Conservation (phyloP, 2,113 vertebrate species). For the Cynoglossus semilaevis region DNA sequence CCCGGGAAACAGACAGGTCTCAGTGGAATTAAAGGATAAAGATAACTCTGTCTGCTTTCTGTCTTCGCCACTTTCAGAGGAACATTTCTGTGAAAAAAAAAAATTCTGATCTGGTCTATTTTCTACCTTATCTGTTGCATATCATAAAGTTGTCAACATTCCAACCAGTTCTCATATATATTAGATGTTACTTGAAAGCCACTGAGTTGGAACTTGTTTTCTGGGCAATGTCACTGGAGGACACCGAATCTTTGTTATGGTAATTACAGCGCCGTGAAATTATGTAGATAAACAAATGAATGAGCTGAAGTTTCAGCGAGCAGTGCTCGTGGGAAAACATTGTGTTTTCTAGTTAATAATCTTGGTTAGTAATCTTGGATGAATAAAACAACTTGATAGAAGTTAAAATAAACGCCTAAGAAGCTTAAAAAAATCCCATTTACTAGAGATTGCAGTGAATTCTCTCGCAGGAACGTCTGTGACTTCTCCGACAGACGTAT, state of each 20-base stretch:
- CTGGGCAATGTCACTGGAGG: constrained; percentile 59
- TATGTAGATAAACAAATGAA: constrained; percentile 67
- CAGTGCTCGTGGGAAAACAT: constrained; percentile 36
- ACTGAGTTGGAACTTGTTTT: constrained; percentile 58
- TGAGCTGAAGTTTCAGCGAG: constrained; percentile 53
- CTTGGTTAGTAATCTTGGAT: constrained; percentile 35
- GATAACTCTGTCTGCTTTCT: constrained; percentile 14
- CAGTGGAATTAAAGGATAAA: constrained; percentile 21
- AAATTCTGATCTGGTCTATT: constrained; percentile 33
- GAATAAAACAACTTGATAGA: constrained; percentile 30
- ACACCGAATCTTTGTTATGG: constrained; percentile 65
- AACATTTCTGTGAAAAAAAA: constrained; percentile 38
- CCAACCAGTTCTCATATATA: constrained; percentile 46
- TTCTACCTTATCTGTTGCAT: constrained; percentile 37
- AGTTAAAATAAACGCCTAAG: constrained; percentile 34
- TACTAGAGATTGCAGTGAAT: constrained; percentile 13
- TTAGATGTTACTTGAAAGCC: constrained; percentile 59
- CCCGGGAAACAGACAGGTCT: constrained; percentile 1
- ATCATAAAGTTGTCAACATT: constrained; percentile 59
- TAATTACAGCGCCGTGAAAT: constrained; percentile 63
- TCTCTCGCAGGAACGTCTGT: constrained; percentile 22
- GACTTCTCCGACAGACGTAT: constrained; percentile 12
- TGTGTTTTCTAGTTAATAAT: constrained; percentile 44
- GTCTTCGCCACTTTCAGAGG: constrained; percentile 19
- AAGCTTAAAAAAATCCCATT: constrained; percentile 8